Evolutionary conservation across 2,113 vertebrate species (phyloP), one percentile per base, ranked within the genome.

Genomic region (Tamias sibiricus): DNA sequence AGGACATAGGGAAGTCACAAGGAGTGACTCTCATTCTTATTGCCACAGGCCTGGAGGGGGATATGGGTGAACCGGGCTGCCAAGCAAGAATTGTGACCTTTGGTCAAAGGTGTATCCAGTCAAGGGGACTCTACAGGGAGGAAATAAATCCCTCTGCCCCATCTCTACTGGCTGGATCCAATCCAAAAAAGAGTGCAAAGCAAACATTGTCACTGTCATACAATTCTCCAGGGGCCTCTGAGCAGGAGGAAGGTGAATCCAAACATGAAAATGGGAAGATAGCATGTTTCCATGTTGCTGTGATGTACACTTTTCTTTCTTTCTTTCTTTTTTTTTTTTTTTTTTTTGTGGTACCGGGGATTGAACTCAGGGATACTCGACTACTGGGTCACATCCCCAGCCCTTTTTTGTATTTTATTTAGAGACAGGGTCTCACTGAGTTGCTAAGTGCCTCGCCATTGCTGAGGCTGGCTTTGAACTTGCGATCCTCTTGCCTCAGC

Each of bases 131-230:
- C 8, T 74, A 30, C 6, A n/a, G 47, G 26, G 57, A 47, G 7
- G 30, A 47, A 44, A 22, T 14, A 37, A 68, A 40, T 2, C 32
- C 30, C 57, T 4, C 40, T 12, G 30, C 10, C 28, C 35, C 44
- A 30, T 66, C 52, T 10, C 20, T 0, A 4, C 28, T 7, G 26
- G 16, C 24, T 30, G 71, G 72, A 28, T 49, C 77, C 11, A 66
- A 3, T 20, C 17, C 28, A 24, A 80, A 71, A 64, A 57, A 47
- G 68, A 80, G 64, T n/a, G 35, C 13, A 32, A 71, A 30, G 17
- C 11, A 22, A 4, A 10, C 0, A 1, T 8, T 3, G 42, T 16
- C 8, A 6, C 8, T 0, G 3, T 52, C 47, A n/a, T 6, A 20
- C 0, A 13, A 5, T 40, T 24, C 14, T 57, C 19, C 30, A 26